Evolutionary conservation across 64 coral and sea anemone genomes (phyloP), one percentile per base, ranked within the genome.

Genomic region (Pocillopora verrucosa): DNA sequence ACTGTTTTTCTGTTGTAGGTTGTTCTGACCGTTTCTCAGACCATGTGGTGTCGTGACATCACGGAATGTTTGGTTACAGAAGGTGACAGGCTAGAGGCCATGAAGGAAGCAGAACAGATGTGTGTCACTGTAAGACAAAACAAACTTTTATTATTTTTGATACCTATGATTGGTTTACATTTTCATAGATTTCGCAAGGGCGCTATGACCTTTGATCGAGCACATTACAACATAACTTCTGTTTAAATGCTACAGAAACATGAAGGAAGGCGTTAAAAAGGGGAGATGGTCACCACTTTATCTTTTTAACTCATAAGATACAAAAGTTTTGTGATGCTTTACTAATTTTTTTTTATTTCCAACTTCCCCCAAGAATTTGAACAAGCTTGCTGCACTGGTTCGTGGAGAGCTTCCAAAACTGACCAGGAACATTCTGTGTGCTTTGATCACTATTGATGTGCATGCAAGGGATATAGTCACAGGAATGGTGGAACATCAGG

Each of bases 381-480:
- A 99, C 68, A 93, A 89, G 14, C 86, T 99, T 57, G 97, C 97
- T 65, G 97, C 97, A 13, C 88, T 99, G 68, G 97, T 99, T 38
- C 94, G 97, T 74, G 97, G 97, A 38, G 94, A 95, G 60, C 91
- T 99, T n/a, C 97, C 97, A 0, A 99, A 99, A 93, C 84, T 99
- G 37, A 99, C 97, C 51, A 94, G 97, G 36, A 99, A 89, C 60
- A 99, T 99, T 65, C 79, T 99, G 6, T 92, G 97, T 80, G 97
- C 97, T 64, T 86, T 99, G n/a, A 99, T 99, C 64, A 99, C 97
- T 16, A 99, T 99, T 68, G 97, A 99, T 76, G 97, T 99, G 2
- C 97, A 99, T 64, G 97, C 97, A 19, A 88, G 97, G 80, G 97
- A 99, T 60, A 99, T 99, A 73, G 94, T 95, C 34, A 95, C 94